phyloP scores from a whole-genome alignment of 2,797 vertebrate genomes.

The Syngnathus rostellatus region DNA sequence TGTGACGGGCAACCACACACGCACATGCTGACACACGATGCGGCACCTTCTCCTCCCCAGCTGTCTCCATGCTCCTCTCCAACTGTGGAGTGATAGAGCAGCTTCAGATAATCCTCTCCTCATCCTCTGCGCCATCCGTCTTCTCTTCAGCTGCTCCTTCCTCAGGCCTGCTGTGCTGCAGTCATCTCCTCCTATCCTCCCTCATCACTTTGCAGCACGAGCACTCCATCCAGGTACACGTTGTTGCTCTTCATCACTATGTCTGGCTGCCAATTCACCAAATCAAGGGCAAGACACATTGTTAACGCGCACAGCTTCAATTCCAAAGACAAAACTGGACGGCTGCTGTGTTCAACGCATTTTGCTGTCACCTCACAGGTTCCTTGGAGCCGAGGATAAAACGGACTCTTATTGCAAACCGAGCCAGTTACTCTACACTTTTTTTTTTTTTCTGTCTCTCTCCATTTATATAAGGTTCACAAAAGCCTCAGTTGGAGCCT shows the following conservation, averaged over 20 bases:
- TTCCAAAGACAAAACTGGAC: slow-evolving; percentile 7
- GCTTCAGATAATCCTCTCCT: slow-evolving; percentile 75
- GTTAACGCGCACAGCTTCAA: background rate
- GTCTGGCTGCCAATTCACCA: background rate
- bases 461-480: slow-evolving; percentile 71
- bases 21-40: slow-evolving; percentile 19
- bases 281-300: slow-evolving; percentile 23
- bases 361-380: slow-evolving; percentile 12
- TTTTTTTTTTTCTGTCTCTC: background rate
- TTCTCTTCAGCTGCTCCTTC: slow-evolving; percentile 36
- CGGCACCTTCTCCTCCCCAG: slow-evolving; percentile 56
- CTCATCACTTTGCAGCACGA: slow-evolving; percentile 75
- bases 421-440: slow-evolving; percentile 20
- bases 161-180: slow-evolving; percentile 70
- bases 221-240: slow-evolving; percentile 77
- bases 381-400: slow-evolving; percentile 12
- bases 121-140: slow-evolving; percentile 27
- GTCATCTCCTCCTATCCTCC: slow-evolving; percentile 79
- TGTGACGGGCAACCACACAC: slow-evolving; percentile 6
- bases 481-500: slow-evolving; percentile 76
- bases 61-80: slow-evolving; percentile 82
- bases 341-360: slow-evolving; percentile 12
- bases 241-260: slow-evolving; percentile 1
- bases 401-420: slow-evolving; percentile 5
- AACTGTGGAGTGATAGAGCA: slow-evolving; percentile 76